phyloP scores from a whole-genome alignment of 37 sponge, comb jelly and placozoan species.

The Crambe crambe region DNA sequence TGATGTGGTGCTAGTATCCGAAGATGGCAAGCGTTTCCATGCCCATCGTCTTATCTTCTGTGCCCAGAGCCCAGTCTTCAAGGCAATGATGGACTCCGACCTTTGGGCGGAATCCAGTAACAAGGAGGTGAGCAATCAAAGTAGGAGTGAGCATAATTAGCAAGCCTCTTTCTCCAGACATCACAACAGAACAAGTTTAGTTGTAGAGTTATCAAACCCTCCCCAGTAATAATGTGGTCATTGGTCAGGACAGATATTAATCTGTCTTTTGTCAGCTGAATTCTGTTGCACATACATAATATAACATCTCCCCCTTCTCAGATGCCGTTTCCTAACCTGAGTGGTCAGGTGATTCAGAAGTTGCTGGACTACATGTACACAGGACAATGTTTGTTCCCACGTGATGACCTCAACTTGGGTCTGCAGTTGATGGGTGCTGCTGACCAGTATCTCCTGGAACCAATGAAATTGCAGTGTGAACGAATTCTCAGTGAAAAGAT shows the following conservation, averaged over 20 bases:
- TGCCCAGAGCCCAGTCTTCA: slow-evolving; percentile 85
- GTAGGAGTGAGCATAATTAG: not conserved
- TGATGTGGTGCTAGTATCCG: slow-evolving; percentile 69
- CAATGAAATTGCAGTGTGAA: slow-evolving; percentile 78
- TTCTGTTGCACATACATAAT: not conserved
- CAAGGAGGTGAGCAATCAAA: slow-evolving; percentile 35
- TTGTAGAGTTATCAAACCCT: too few relatives aligned
- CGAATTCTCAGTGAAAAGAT: slow-evolving; percentile 62
- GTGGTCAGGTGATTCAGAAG: slow-evolving; percentile 40
- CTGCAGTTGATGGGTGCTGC: slow-evolving; percentile 77
- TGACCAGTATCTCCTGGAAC: slow-evolving; percentile 70
- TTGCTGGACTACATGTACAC: slow-evolving; percentile 85
- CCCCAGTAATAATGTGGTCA: too few relatives aligned
- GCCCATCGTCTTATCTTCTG: slow-evolving; percentile 83
- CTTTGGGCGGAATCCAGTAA: slow-evolving; percentile 59
- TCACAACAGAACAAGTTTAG: too few relatives aligned
- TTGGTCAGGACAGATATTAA: too few relatives aligned
- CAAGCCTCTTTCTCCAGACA: too few relatives aligned
- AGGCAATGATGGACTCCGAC: slow-evolving; percentile 79
- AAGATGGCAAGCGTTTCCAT: slow-evolving; percentile 67
- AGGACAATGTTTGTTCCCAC: slow-evolving; percentile 71
- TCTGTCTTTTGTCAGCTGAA: too few relatives aligned
- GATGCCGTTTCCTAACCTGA: slow-evolving; percentile 23
- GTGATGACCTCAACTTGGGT: slow-evolving; percentile 84
- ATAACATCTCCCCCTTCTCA: not conserved